Percentiles rank a stretch among this genome's conserved stretches.
Conservation (phyloP, 2,888 invertebrate species). For the Lithophane semibrunnea region DNA sequence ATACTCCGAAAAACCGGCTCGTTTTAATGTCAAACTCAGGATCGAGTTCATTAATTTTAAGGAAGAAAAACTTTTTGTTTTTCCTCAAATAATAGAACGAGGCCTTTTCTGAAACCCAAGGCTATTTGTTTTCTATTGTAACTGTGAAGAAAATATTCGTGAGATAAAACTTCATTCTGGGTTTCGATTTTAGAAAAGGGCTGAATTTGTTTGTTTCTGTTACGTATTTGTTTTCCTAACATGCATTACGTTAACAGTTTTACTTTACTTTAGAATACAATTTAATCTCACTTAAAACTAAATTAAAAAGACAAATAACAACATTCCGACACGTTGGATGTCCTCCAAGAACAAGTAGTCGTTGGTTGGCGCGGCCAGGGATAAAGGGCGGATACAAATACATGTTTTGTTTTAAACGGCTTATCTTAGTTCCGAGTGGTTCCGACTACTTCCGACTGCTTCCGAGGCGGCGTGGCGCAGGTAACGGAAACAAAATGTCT, state of each 20-base stretch:
- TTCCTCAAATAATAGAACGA: constrained; percentile 69
- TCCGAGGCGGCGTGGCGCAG: constrained; percentile 60
- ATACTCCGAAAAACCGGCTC: constrained; percentile 50
- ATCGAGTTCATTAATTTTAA: constrained; percentile 72
- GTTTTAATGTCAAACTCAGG: constrained; percentile 71
- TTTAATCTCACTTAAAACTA: constrained; percentile 12
- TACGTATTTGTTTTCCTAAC: background rate
- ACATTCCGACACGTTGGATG: constrained; percentile 41
- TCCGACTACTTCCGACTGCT: constrained; percentile 61
- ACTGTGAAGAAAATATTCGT: constrained; percentile 41
- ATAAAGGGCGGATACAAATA: constrained; percentile 64
- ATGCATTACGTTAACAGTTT: background rate
- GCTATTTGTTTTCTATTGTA: constrained; percentile 55
- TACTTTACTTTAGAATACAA: background rate
- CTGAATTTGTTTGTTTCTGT: background rate
- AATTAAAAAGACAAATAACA: constrained; percentile 25
- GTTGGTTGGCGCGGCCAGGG: constrained; percentile 29
- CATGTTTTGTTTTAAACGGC: constrained; percentile 72
- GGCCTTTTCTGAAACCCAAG: constrained; percentile 59
- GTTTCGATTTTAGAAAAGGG: constrained; percentile 9
- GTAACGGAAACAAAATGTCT: constrained; percentile 74
- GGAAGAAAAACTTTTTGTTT: constrained; percentile 68
- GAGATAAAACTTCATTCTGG: constrained; percentile 12
- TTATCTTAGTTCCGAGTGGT: constrained; percentile 69
- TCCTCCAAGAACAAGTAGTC: constrained; percentile 50